A percentile compares a stretch with the other conserved stretches of the same genome.
Conservation (phyloP, 2,888 invertebrate genomes). For the Plagiodera versicolora region DNA sequence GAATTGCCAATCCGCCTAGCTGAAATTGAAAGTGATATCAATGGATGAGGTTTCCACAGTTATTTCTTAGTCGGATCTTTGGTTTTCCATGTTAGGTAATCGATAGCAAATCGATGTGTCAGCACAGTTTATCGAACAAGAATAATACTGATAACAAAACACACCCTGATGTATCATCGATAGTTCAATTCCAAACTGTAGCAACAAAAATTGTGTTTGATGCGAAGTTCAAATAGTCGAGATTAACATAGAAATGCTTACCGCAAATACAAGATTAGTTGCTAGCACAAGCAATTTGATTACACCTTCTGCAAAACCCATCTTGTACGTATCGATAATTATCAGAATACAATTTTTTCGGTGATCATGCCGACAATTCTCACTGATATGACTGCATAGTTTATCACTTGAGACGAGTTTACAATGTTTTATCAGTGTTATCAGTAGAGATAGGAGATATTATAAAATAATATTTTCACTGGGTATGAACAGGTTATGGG, state of each 20-base stretch:
- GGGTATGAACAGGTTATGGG: no score
- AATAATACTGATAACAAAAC: not conserved
- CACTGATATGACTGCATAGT: no score
- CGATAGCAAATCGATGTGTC: not conserved
- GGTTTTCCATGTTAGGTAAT: not conserved
- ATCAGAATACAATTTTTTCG: not conserved
- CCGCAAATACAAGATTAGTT: constrained; percentile 65
- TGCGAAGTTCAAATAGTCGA: no score
- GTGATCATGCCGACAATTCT: no score
- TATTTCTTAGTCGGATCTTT: no score
- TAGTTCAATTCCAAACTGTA: not conserved
- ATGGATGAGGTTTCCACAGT: no score
- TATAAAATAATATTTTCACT: no score
- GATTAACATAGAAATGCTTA: no score
- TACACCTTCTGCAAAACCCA: constrained; percentile 48
- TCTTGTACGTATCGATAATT: constrained; percentile 22
- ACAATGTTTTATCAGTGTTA: no score
- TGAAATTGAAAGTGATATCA: constrained; percentile 53
- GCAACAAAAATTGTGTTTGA: no score
- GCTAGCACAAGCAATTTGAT: constrained; percentile 48
- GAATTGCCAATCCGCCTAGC: constrained; percentile 69
- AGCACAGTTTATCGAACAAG: not conserved
- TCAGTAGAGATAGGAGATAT: no score
- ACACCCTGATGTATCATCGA: not conserved
- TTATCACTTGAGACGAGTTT: no score